These are phyloP conservation scores for Aelia acuminata DNA, from an alignment of 2,888 invertebrate species.

Conservation along the genomic window DNA sequence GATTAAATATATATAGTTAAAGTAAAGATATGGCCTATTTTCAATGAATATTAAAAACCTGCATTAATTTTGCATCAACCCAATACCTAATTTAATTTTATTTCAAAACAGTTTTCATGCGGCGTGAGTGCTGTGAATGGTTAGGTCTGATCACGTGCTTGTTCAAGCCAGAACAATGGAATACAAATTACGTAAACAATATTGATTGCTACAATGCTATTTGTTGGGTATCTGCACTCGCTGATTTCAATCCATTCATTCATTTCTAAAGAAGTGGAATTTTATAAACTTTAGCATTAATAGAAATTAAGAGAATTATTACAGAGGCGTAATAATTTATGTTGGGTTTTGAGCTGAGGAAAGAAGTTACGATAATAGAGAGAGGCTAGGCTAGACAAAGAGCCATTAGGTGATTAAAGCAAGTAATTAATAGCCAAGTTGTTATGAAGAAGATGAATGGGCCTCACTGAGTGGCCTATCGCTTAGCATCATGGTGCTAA, in stretches of 20 bases:
- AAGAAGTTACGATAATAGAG: neutral
- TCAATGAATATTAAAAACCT: too few species aligned
- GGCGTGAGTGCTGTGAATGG: neutral
- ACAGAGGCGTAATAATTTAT: neutral
- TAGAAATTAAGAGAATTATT: neutral
- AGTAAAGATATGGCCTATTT: too few species aligned
- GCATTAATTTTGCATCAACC: too few species aligned
- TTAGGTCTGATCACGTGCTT: neutral
- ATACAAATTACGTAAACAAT: neutral
- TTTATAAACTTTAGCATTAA: neutral
- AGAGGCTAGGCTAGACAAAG: neutral
- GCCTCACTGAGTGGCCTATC: neutral
- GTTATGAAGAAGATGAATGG: neutral
- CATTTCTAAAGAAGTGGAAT: neutral
- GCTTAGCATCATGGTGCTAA: neutral
- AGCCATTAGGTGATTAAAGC: conserved; percentile 16
- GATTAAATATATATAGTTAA: too few species aligned
- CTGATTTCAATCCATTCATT: neutral
- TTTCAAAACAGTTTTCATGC: too few species aligned
- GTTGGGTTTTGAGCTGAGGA: neutral
- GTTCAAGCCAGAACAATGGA: neutral
- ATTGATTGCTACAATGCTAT: neutral
- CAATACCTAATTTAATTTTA: too few species aligned
- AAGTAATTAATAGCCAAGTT: neutral
- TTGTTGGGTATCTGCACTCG: neutral